Base-by-base conservation (phyloP, 2,888 invertebrate genomes). In the Melanotus villosus region DNA sequence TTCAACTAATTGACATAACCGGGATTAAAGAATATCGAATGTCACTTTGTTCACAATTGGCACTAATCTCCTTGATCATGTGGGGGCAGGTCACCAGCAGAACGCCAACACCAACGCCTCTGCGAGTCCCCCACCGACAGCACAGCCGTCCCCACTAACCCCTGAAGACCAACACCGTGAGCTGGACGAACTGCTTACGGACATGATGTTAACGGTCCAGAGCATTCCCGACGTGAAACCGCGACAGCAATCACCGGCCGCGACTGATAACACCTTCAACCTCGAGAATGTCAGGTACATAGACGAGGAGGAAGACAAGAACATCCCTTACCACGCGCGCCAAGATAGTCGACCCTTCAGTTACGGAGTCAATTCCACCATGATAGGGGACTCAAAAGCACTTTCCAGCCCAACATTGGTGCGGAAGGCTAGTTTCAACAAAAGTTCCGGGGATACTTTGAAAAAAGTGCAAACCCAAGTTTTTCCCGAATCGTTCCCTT, bases 321-420 rank as follows among this genome's bases (percentile, higher is more conserved):
- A 91, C 84, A 94, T 95, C 84, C 96, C 96, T 77, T 96, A 96
- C 86, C 96, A 96, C 91, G 95, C 96, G 81, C 89, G 96, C 80
- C 91, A 93, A 78, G 93, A 95, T 85, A 93, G 94, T 79, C 90
- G 93, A 79, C 96, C 96, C 72, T 96, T 96, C 86, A 93, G 94
- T 66, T 96, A 96, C 90, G 94, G 94, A 65, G 91, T 83, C 89
- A 83, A 81, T 71, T 78, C 78, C 6, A 77, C 71, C 68, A 85
- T 84, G 84, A 84, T 84, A 70, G 79, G 75, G 68, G 83, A 83
- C 14, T 77, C 82, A 23, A 83, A 82, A 65, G 93, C 93, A 80
- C 89, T 94, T 75, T 92, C 93, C 80, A 94, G 94, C 85, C 95
- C 95, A 69, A 92, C 93, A 84, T 88, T 94, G 83, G 94, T 94